phyloP scores from a whole-genome alignment of 2,888 invertebrate genomes.

The Eulithis prunata region DNA sequence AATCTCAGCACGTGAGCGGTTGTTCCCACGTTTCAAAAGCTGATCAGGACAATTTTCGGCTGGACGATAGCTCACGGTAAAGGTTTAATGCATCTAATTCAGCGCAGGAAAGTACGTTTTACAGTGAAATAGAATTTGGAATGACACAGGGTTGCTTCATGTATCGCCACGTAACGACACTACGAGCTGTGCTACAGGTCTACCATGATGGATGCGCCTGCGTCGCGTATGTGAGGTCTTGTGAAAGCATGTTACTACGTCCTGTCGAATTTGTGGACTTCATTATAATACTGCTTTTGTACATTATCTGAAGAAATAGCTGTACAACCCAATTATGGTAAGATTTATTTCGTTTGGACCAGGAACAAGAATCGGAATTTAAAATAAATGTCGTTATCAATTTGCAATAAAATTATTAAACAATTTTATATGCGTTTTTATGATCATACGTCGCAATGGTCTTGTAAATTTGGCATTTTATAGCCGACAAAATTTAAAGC shows the following conservation, averaged over 20 bases:
- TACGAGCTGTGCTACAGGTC: constrained; percentile 65
- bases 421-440: constrained; percentile 59
- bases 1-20: neutral
- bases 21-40: neutral
- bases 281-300: constrained; percentile 27
- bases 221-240: constrained; percentile 67
- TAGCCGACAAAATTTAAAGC: constrained; percentile 54
- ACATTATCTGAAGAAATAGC: constrained; percentile 11
- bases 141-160: constrained; percentile 13
- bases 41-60: neutral
- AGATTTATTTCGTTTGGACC: constrained; percentile 30
- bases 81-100: neutral
- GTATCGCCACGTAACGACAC: constrained; percentile 70
- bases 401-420: constrained; percentile 62
- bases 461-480: constrained; percentile 67
- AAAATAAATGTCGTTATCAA: constrained; percentile 61
- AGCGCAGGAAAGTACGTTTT: constrained; percentile 6
- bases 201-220: constrained; percentile 80
- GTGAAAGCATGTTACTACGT: constrained; percentile 55
- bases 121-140: constrained; percentile 3
- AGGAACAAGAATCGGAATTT: constrained; percentile 43
- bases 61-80: neutral
- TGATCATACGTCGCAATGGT: constrained; percentile 59
- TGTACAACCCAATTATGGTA: constrained; percentile 15
- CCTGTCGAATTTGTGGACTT: constrained; percentile 36